phyloP scores from a whole-genome alignment of 2,888 invertebrate species.

The Andrena minutula region DNA sequence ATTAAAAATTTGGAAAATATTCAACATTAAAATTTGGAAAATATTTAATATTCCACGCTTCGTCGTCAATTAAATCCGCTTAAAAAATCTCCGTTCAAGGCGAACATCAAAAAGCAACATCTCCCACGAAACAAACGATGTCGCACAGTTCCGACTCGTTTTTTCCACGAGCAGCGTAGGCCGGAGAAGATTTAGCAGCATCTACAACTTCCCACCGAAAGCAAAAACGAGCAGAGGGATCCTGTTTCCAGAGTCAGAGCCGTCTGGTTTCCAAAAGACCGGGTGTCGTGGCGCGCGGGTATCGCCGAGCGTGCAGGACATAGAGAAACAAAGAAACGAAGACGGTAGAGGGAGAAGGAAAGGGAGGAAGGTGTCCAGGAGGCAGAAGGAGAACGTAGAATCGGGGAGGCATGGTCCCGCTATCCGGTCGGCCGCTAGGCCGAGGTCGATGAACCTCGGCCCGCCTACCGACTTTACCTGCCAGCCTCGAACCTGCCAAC shows the following conservation, averaged over 20 bases:
- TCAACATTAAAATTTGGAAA: too few species aligned
- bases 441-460: conserved; percentile 83
- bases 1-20: too few species aligned
- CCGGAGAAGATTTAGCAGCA: not conserved
- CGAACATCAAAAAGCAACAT: too few species aligned
- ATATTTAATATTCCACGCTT: too few species aligned
- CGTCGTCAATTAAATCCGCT: too few species aligned
- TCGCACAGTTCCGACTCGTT: not conserved
- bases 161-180: not conserved
- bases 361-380: conserved; percentile 32
- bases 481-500: conserved; percentile 72
- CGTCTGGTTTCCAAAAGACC: conserved; percentile 20
- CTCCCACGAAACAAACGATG: too few species aligned
- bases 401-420: conserved; percentile 84
- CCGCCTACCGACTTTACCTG: conserved; percentile 85
- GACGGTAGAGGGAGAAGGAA: conserved; percentile 19
- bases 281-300: not conserved
- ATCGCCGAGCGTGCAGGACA: conserved; percentile 22
- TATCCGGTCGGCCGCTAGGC: conserved; percentile 85
- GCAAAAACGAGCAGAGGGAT: not conserved
- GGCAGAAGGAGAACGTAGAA: conserved; percentile 77
- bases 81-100: too few species aligned
- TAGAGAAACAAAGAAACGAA: conserved; percentile 30
- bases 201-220: conserved; percentile 1
- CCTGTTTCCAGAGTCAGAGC: conserved; percentile 3